Evolutionary conservation across 1,140 invertebrate species (phyloP).

Genomic region (Bombus superbus): DNA sequence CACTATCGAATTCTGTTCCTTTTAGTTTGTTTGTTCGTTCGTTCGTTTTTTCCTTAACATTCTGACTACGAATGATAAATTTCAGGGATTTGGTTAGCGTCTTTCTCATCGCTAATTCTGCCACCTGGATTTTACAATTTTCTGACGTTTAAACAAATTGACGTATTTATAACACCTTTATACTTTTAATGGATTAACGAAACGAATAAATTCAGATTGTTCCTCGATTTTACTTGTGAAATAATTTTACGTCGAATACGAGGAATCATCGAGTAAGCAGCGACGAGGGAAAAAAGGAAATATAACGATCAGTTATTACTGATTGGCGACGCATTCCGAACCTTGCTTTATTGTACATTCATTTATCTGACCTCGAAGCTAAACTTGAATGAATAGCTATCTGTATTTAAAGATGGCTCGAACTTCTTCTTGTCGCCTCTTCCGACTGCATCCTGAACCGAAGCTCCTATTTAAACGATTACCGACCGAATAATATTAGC

Average conservation of each 20-base stretch:
- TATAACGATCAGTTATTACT: neutral
- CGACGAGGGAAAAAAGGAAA: too few relatives aligned
- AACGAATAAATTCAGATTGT: neutral
- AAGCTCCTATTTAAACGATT: neutral
- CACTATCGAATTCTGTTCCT: neutral
- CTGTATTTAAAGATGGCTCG: slow-evolving; percentile 8
- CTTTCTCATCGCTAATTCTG: neutral
- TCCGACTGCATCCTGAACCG: neutral
- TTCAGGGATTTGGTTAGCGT: neutral
- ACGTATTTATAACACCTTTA: too few relatives aligned
- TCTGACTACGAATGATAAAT: too few relatives aligned
- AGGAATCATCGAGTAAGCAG: neutral
- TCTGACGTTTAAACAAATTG: neutral
- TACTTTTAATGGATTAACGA: too few relatives aligned
- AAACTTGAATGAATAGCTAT: slow-evolving; percentile 45
- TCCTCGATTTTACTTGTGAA: neutral
- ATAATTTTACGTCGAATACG: neutral
- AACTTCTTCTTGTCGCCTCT: neutral
- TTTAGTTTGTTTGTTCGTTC: too few relatives aligned
- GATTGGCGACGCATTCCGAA: neutral
- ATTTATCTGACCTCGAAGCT: slow-evolving; percentile 40
- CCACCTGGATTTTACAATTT: neutral
- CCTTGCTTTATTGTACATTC: slow-evolving; percentile 25
- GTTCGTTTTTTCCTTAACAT: too few relatives aligned
- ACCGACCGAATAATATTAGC: neutral